Evolutionary conservation across 2,797 vertebrate genomes (phyloP), one percentile per base, ranked within the genome.

Genomic region (Chromis chromis): DNA sequence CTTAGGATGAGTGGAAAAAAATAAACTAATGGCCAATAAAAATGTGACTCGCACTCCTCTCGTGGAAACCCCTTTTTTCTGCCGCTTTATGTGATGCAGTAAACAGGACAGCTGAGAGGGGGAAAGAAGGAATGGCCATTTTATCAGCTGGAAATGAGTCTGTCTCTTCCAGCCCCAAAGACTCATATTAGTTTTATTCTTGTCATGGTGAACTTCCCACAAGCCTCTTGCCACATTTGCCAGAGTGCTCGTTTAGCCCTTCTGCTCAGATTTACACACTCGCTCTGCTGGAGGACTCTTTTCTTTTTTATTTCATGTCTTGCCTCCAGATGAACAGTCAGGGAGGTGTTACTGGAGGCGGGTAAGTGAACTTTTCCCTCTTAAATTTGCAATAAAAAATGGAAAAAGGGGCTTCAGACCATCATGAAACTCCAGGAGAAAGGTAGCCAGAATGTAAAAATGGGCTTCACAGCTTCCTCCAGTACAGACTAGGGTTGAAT

Each of bases 81-180:
- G 48, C 10, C 0, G 22, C 73, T 88, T 91, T 89, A 87, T 81
- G 73, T 22, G 64, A 74, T 2, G 49, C 72, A 70, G 69, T 89
- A 89, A 89, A 92, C 39, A 56, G 58, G 65, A 79, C 59, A 59
- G 65, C 65, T 54, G 28, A 60, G 70, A 33, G 74, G 64, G 36
- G 33, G 10, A 28, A 56, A 69, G 52, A 19, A 17, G 68, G 33
- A 85, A 78, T 31, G 59, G 65, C 33, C 65, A 16, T 84, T 91
- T 89, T 56, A 86, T 88, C 82, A 80, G 65, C 74, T 70, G 82
- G 50, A 85, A 89, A 85, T 70, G 13, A 74, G 62, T 68, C 69
- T 49, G 70, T 77, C 64, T 80, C 72, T 81, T 42, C 63, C 49
- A 50, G 82, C 74, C 53, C 70, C 55, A 16, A 61, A 85, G 67